These are phyloP conservation scores for Sebastes wilsoni DNA, from an alignment of 2,797 vertebrate species.

Conservation along the genomic window DNA sequence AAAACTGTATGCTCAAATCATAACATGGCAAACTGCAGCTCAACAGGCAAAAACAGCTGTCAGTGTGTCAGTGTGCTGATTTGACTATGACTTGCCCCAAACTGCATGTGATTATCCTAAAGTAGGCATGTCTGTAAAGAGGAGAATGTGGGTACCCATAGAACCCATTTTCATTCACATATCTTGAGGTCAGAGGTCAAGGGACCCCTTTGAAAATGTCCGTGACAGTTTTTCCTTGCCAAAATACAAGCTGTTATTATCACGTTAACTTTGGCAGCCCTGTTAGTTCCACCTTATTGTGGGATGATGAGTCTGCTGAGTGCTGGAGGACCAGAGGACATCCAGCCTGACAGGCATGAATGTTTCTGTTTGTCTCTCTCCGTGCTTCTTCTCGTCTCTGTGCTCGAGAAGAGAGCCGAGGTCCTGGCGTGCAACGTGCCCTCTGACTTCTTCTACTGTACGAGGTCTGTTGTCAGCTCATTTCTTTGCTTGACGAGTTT, in stretches of 20 bases:
- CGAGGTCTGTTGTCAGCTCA: neutral
- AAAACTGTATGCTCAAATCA: no score
- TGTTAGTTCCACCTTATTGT: neutral
- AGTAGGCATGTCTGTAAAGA: no score
- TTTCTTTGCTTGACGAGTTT: neutral
- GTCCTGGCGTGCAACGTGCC: neutral
- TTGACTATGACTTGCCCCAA: no score
- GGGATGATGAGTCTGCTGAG: neutral
- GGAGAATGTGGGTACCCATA: no score
- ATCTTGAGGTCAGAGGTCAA: no score
- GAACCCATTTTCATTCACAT: no score
- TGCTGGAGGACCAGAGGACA: neutral
- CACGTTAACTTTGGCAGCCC: neutral
- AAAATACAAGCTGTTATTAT: neutral
- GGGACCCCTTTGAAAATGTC: rapidly evolving
- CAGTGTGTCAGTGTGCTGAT: no score
- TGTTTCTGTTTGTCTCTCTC: neutral
- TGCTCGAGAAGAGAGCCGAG: neutral
- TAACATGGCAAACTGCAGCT: no score
- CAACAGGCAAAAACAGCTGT: no score
- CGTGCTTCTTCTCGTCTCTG: neutral
- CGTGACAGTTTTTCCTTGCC: rapidly evolving
- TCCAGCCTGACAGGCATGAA: neutral
- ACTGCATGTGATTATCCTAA: no score
- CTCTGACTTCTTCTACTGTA: neutral